These are phyloP conservation scores for Myopa testacea DNA, from an alignment of 2,888 invertebrate genomes.

Conservation along the genomic window DNA sequence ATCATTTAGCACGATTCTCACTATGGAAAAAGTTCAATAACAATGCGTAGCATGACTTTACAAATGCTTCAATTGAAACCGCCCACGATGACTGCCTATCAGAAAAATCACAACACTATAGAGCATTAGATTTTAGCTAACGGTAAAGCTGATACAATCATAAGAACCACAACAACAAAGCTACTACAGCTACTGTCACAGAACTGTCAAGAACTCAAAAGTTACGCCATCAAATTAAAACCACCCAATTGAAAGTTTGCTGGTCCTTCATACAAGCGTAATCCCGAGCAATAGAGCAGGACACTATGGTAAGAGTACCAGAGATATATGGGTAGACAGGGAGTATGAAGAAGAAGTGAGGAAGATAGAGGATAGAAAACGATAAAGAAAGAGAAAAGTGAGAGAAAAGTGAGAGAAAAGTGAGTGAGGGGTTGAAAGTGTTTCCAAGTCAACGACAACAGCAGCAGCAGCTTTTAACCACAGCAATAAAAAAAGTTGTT, in stretches of 20 bases:
- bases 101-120: no score
- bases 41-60: no score
- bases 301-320: no score
- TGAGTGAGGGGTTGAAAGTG: neutral
- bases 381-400: neutral
- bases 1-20: no score
- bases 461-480: slow-evolving; percentile 18
- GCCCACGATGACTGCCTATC: no score
- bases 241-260: neutral
- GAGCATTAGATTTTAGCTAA: no score
- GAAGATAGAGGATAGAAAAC: neutral
- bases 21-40: no score
- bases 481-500: neutral
- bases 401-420: slow-evolving; percentile 1
- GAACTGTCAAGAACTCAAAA: neutral
- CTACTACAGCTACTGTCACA: slow-evolving; percentile 4
- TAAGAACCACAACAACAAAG: neutral
- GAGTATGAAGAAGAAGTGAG: neutral
- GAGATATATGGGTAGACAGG: no score
- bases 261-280: neutral
- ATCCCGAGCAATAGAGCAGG: neutral
- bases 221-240: slow-evolving; percentile 1
- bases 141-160: no score
- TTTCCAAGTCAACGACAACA: neutral
- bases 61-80: no score